Conservation (phyloP, 2,797 vertebrate species). For the Hapalemur alaotrensis region DNA sequence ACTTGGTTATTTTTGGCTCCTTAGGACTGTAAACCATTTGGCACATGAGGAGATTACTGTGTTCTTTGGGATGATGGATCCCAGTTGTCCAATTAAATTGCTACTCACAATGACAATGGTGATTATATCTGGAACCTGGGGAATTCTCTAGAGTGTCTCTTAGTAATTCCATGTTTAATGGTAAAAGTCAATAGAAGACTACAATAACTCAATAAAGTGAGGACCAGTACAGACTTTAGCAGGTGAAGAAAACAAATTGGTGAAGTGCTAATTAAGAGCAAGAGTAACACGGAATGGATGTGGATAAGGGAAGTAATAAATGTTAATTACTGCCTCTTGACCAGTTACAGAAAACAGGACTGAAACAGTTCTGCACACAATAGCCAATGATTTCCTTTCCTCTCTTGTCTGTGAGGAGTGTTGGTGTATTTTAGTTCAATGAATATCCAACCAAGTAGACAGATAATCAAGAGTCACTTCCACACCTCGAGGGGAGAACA, state of each 20-base stretch:
- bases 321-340: background rate
- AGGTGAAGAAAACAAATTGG: background rate
- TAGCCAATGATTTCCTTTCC: background rate
- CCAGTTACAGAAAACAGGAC: background rate
- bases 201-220: background rate
- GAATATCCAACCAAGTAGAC: background rate
- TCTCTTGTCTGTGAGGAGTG: accelerated
- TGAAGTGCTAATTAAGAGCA: background rate
- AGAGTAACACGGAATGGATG: background rate
- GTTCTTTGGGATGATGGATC: background rate
- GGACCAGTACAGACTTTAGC: background rate
- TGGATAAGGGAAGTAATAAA: background rate
- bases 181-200: background rate
- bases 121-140: background rate
- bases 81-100: background rate
- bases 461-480: background rate
- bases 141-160: background rate
- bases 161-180: background rate
- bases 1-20: background rate
- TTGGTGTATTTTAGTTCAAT: background rate
- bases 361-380: background rate
- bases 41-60: background rate
- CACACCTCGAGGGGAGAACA: background rate
- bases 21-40: background rate
- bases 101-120: background rate